Base-by-base conservation (phyloP, 2,888 invertebrate genomes). In the Ochlodes sylvanus region DNA sequence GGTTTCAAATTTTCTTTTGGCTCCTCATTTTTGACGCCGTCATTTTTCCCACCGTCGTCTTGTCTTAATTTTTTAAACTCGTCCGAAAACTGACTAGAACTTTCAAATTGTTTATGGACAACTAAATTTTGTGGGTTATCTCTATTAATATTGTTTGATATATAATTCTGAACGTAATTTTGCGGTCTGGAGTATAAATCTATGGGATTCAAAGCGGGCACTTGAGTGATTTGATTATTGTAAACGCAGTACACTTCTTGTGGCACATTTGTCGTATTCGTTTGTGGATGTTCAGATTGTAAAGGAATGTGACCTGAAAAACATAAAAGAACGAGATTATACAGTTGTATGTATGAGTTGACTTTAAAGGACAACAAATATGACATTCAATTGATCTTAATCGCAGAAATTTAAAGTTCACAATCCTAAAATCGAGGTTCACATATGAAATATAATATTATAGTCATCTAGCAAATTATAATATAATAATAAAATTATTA, bases 81-180 rank as follows among this genome's bases (percentile, higher is more conserved):
- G 0, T 86, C 89, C 7, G 63, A 32, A 69, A 87, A 90, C 0
- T 86, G 86, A 69, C 85, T 88, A 0, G 77, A 34, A 72, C 86
- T 89, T 0, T 90, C 89, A 68, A 82, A 90, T 74, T 91, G 87
- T 75, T 86, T 80, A 38, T 90, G 86, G 0, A 92, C 72, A 2
- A 92, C 91, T 76, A 93, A 74, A 57, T 93, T 93, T 72, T 92
- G 91, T 0, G 93, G 92, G 27, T 92, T 90, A 34, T 91, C 90
- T 56, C 88, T 75, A 27, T 62, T 68, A 4, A 72, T 52, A 19
- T 72, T 74, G 32, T 77, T 80, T 1, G 78, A 75, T 0, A 77
- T 72, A 71, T 82, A 90, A 63, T 82, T 87, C 71, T 88, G 89
- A 0, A 84, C 71, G 71, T 86, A 92, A 56, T 82, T 87, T 63